phyloP scores from a whole-genome alignment of 2,797 vertebrate genomes.

The Cyprinodon diabolis region DNA sequence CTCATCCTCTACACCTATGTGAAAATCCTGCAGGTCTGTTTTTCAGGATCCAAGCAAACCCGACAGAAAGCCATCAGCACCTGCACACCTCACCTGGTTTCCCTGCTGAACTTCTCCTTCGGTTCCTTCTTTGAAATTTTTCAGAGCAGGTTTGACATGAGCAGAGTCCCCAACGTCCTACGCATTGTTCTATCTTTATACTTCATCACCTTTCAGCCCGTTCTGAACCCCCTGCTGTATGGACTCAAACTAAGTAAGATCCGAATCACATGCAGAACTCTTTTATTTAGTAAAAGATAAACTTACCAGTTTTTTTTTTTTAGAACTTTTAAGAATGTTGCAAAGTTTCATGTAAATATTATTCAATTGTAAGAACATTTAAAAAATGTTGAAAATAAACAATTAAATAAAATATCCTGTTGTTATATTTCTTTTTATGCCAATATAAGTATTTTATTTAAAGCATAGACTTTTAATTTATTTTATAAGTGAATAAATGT shows the following conservation, averaged over 20 bases:
- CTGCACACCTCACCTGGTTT: slow-evolving; percentile 51
- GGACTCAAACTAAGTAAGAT: slow-evolving; percentile 20
- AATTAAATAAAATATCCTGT: no score
- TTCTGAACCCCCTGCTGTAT: slow-evolving; percentile 25
- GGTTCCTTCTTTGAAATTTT: slow-evolving; percentile 43
- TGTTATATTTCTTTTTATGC: no score
- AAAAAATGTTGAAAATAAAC: no score
- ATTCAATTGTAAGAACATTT: no score
- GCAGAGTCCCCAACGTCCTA: neutral
- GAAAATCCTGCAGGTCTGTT: slow-evolving; percentile 43
- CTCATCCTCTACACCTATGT: slow-evolving; percentile 47
- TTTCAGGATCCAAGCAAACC: slow-evolving; percentile 21
- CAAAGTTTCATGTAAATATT: no score
- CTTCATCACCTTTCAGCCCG: neutral
- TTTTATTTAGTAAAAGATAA: neutral
- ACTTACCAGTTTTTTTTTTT: no score
- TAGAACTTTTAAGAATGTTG: no score
- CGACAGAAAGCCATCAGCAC: slow-evolving; percentile 47
- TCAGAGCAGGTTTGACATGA: slow-evolving; percentile 37
- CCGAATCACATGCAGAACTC: neutral
- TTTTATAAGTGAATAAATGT: no score
- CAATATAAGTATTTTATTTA: no score
- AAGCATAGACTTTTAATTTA: no score
- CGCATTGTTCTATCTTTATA: slow-evolving; percentile 10
- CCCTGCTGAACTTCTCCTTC: slow-evolving; percentile 43